Evolutionary conservation across 64 coral and sea anemone genomes (phyloP), one percentile per base, ranked within the genome.

Genomic region (Actinia tenebrosa): DNA sequence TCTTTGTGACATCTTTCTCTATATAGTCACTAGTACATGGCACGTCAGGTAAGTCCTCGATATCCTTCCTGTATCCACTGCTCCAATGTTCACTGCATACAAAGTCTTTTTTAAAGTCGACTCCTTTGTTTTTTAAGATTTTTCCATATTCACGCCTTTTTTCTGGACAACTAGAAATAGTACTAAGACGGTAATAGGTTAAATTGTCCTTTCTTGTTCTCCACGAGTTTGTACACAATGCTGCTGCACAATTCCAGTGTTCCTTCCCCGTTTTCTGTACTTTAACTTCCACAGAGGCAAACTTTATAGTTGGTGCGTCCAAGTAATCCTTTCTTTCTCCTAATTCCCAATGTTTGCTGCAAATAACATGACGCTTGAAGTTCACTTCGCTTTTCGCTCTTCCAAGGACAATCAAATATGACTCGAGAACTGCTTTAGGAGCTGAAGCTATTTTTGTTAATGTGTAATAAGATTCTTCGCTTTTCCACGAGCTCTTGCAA

Each of bases 121-220:
- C 82, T 84, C 82, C 83, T 85, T 63, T 26, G 10, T 85, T 85
- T 61, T 85, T 85, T 85, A 85, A 85, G n/a, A 85, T 85, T 63
- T 85, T 61, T 37, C 56, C 56, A 27, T 85, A 85, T n/a, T 85
- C n/a, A 27, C 16, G 43, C 84, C n/a, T 85, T 85, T 85, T 85
- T 85, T 63, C 84, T 8, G 19, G 56, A 85, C 84, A 62, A 63
- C 66, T 71, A 23, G 23, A 22, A 71, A n/a, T 26, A 23, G 66
- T 71, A 23, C 66, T 71, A 71, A 71, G 66, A 23, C 66, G 66
- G 6, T 71, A 71, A 26, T 71, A 71, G 66, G 47, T 84, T 14
- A 84, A 84, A 84, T 19, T 56, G 13, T 84, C 82, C 82, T 23
- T 84, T 55, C 56, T 84, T 22, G 53, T 84, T 60, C 82, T 56